Base-by-base conservation (phyloP, 2,797 vertebrate genomes). In the Neosilurus mollespiculum region DNA sequence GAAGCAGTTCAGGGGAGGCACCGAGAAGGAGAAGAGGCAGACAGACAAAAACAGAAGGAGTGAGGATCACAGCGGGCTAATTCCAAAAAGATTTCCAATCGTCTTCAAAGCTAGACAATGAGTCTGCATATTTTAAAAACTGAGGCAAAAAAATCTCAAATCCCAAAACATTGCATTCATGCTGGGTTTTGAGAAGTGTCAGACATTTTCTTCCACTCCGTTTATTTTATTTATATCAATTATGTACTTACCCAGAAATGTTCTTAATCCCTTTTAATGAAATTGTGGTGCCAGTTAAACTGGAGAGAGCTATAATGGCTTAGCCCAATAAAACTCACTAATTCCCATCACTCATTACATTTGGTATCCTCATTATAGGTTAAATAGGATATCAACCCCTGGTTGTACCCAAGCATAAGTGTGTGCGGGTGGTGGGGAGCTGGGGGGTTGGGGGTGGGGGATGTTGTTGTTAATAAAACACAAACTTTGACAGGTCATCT, bases 201-300 rank as follows among this genome's bases (percentile, higher is more conserved):
- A 24, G 53, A 76, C 82, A 80, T 81, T 89, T 89, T 88, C 87
- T 85, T 88, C 88, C 88, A 71, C 87, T 87, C 90, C 85, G 91
- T 91, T 87, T 78, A 86, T 90, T 91, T 90, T 88, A 92, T 92
- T 93, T 88, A 88, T 83, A 86, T 78, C 86, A 90, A 92, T 93
- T 88, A 91, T 90, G 88, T 93, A 91, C 91, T 92, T 91, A 91
- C 82, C 56, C 71, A 2, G 86, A 83, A 72, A 89, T 92, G 90
- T 91, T 90, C 87, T 90, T 88, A 89, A 93, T 91, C 86, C 85
- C 73, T 75, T 89, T 91, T 92, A 92, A 93, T 87, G 87, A 91
- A 89, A n/a, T 85, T 67, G 82, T 89, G 87, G 87, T 90, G 88
- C 90, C 91, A 88, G 88, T 88, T 43, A 26, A 77, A 80, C 72